phyloP scores from a whole-genome alignment of 2,797 vertebrate genomes.

The Pitangus sulphuratus region DNA sequence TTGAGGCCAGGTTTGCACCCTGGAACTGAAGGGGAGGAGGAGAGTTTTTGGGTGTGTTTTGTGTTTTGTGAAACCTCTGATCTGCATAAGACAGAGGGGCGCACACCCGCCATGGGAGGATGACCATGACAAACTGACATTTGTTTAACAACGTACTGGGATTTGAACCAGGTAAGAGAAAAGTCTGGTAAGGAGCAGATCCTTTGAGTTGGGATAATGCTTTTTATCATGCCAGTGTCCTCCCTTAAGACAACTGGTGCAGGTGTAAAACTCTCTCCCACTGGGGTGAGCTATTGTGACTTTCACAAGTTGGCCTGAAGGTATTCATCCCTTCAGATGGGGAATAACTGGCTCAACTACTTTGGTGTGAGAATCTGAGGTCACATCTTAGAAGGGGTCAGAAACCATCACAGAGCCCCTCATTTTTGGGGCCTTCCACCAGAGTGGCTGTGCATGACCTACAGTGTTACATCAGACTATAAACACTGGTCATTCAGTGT shows the following conservation, averaged over 20 bases:
- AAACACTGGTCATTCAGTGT: neutral
- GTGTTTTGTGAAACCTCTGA: neutral
- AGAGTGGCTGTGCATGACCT: neutral
- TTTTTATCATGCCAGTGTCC: neutral
- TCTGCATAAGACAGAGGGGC: neutral
- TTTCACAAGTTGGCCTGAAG: neutral
- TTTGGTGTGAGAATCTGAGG: neutral
- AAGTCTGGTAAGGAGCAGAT: neutral
- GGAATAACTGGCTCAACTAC: too few species aligned
- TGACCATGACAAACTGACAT: neutral
- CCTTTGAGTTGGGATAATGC: neutral
- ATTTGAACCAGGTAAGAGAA: neutral
- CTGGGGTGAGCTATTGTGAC: neutral
- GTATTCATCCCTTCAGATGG: neutral
- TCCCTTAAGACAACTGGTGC: neutral
- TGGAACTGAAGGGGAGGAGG: accelerated
- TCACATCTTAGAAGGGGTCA: neutral
- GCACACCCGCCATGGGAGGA: neutral
- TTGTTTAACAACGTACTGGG: neutral
- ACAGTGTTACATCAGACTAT: neutral
- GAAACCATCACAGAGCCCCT: neutral
- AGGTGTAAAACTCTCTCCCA: neutral
- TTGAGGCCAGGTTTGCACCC: neutral
- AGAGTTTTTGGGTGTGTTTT: neutral
- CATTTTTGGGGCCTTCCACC: neutral